These are phyloP conservation scores for Gastrophryne carolinensis DNA, from an alignment of 2,797 vertebrate genomes.

Conservation along the genomic window DNA sequence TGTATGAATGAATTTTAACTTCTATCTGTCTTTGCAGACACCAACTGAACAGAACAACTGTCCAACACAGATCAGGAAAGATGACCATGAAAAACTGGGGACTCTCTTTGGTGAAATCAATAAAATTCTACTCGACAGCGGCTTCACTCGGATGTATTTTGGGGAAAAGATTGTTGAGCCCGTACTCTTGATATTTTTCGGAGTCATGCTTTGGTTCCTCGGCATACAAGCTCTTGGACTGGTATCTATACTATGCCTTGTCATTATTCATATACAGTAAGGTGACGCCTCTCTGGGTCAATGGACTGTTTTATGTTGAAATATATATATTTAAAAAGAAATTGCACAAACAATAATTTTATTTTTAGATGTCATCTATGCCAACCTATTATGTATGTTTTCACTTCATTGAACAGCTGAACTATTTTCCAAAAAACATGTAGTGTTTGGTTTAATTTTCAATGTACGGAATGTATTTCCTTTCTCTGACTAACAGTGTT, in stretches of 20 bases:
- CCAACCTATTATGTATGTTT: constrained; percentile 7
- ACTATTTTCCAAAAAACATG: constrained; percentile 12
- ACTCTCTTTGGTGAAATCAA: constrained; percentile 94
- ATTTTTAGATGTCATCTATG: not conserved
- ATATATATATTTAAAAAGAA: constrained; percentile 56
- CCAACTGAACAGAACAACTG: constrained; percentile 61
- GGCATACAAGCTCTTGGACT: constrained; percentile 91
- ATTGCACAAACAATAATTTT: constrained; percentile 40
- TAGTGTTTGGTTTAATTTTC: not conserved
- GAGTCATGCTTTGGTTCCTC: constrained; percentile 93
- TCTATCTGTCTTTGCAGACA: constrained; percentile 45
- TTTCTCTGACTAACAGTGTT: too few relatives aligned
- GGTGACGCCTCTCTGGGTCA: constrained; percentile 54
- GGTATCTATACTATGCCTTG: constrained; percentile 91
- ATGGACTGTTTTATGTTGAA: constrained; percentile 27
- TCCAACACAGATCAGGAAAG: constrained; percentile 65
- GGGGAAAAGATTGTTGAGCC: constrained; percentile 93
- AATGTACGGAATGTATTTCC: not conserved
- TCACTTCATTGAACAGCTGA: constrained; percentile 36
- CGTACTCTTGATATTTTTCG: constrained; percentile 89
- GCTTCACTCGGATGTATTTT: constrained; percentile 94
- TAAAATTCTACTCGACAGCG: constrained; percentile 84
- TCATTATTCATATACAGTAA: constrained; percentile 95
- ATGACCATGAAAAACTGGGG: constrained; percentile 92
- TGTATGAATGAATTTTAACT: not conserved